Percentiles rank a stretch among this genome's conserved stretches.
phyloP scores from a whole-genome alignment of 2,888 invertebrate species.

The Anticlea derivata region DNA sequence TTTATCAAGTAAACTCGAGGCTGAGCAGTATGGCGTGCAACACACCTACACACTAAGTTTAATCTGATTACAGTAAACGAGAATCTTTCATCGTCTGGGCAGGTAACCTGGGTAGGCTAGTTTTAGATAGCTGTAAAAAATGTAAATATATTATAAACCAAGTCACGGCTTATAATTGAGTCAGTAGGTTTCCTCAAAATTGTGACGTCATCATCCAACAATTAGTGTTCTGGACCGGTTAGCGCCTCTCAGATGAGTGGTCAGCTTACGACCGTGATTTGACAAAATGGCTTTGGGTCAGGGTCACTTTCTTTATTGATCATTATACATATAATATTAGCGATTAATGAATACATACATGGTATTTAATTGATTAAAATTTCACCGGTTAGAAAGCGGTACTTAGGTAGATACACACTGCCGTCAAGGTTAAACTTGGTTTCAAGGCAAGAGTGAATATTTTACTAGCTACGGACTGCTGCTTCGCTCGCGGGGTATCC shows the following conservation, averaged over 20 bases:
- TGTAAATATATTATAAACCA: slow-evolving; percentile 13
- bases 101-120: too few relatives aligned
- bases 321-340: slow-evolving; percentile 9
- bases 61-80: too few relatives aligned
- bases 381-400: slow-evolving; percentile 2
- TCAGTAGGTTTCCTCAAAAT: slow-evolving; percentile 34
- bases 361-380: slow-evolving; percentile 7
- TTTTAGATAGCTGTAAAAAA: slow-evolving; percentile 12
- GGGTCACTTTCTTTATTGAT: slow-evolving; percentile 48
- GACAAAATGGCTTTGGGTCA: slow-evolving; percentile 56
- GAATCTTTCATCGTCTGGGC: too few relatives aligned
- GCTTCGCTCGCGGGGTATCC: too few relatives aligned
- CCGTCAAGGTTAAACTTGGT: too few relatives aligned
- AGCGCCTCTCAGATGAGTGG: slow-evolving; percentile 45
- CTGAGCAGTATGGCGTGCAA: too few relatives aligned
- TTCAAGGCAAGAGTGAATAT: background rate
- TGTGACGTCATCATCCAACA: slow-evolving; percentile 35
- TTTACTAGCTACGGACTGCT: too few relatives aligned
- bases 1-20: too few relatives aligned
- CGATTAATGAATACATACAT: slow-evolving; percentile 3
- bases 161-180: slow-evolving; percentile 31
- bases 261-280: slow-evolving; percentile 64
- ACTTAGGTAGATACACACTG: too few relatives aligned
- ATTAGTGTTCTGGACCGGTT: slow-evolving; percentile 45
- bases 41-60: too few relatives aligned